phyloP scores from a whole-genome alignment of 35 echinoderm and acorn worm genomes.

The Antedon bifida region DNA sequence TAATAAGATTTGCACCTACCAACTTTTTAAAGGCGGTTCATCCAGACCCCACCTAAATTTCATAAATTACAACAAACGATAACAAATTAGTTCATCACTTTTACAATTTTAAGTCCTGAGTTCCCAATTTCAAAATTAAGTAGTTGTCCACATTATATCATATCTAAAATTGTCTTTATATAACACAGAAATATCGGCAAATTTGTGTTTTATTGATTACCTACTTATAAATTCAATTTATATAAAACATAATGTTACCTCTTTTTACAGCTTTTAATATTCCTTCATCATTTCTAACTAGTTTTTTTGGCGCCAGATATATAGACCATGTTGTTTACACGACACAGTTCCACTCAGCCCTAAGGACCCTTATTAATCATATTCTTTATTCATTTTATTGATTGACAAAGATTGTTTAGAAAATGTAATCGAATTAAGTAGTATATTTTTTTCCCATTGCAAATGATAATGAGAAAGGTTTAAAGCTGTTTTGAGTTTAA shows the following conservation, averaged over 20 bases:
- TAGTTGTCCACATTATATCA: too few relatives aligned
- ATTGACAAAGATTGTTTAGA: background rate
- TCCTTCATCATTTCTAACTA: background rate
- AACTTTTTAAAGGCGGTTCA: too few relatives aligned
- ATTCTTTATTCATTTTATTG: background rate
- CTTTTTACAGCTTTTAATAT: background rate
- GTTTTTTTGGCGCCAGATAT: background rate
- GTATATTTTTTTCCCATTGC: too few relatives aligned
- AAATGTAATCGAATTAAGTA: background rate
- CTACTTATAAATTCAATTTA: background rate
- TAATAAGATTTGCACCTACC: too few relatives aligned
- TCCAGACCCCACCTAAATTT: too few relatives aligned
- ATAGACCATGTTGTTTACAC: background rate
- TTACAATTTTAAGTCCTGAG: too few relatives aligned
- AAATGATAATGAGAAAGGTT: background rate
- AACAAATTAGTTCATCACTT: too few relatives aligned
- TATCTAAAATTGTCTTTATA: too few relatives aligned
- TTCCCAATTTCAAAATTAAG: too few relatives aligned
- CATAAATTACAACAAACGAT: too few relatives aligned
- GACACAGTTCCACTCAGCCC: background rate
- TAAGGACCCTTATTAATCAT: background rate
- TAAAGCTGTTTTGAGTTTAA: background rate
- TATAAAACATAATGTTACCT: background rate
- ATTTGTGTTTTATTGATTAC: background rate
- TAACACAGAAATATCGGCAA: too few relatives aligned